Percentiles rank a stretch among this genome's conserved stretches.
Conservation (phyloP, 1,140 invertebrate species). For the Camponotus vicinus region DNA sequence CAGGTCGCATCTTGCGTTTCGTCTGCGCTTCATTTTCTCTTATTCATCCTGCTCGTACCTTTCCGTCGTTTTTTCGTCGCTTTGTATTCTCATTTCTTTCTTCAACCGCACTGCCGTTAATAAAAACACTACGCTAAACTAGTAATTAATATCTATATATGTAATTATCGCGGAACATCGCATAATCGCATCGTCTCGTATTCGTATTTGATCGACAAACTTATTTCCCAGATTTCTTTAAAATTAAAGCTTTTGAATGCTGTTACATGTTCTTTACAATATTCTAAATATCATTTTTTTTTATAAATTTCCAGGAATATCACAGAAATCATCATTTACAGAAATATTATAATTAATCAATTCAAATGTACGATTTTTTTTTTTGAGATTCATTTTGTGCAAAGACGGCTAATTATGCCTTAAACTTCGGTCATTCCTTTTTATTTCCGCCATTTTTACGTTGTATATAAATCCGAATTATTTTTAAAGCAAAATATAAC, state of each 20-base stretch:
- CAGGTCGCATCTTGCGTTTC: conserved; percentile 37
- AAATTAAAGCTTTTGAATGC: background rate
- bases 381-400: background rate
- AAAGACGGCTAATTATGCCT: background rate
- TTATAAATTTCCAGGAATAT: background rate
- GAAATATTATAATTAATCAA: conserved; percentile 2
- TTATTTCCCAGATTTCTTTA: background rate
- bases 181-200: background rate
- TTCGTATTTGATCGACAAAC: background rate
- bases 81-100: background rate
- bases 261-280: background rate
- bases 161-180: background rate
- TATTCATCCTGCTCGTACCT: conserved; percentile 23
- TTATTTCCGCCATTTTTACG: background rate
- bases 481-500: background rate
- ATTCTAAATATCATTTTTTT: background rate
- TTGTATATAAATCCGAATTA: background rate
- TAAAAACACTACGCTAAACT: background rate
- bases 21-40: conserved; percentile 40
- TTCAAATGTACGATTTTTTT: background rate
- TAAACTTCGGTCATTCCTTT: background rate
- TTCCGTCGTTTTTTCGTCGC: background rate
- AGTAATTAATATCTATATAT: conserved; percentile 30
- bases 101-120: background rate
- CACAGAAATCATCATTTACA: background rate